Evolutionary conservation across 1,140 invertebrate genomes (phyloP).

Genomic region (Antheraea pernyi): DNA sequence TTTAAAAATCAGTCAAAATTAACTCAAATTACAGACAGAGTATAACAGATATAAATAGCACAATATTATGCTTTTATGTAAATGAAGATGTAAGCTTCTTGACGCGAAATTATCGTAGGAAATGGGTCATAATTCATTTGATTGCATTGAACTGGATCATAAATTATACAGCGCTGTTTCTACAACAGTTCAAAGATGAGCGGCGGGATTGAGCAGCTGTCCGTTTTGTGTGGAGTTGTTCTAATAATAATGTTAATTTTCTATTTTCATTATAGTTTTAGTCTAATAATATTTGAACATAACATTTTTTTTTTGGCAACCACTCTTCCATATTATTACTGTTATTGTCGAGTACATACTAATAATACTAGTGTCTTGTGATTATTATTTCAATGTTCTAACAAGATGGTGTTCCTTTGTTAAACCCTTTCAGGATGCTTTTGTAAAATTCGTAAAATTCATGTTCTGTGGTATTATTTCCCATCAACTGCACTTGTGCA

Average conservation of each 20-base stretch:
- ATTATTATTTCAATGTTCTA: too few relatives aligned
- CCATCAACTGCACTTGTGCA: too few relatives aligned
- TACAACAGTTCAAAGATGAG: slow-evolving; percentile 4
- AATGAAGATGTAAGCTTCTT: slow-evolving; percentile 1
- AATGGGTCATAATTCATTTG: slow-evolving; percentile 2
- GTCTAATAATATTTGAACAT: neutral
- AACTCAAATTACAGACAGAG: neutral
- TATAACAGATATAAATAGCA: neutral
- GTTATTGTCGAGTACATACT: too few relatives aligned
- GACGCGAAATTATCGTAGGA: neutral
- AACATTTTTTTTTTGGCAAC: neutral
- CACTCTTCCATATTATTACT: too few relatives aligned
- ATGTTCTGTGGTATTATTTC: too few relatives aligned
- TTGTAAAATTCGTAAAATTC: too few relatives aligned
- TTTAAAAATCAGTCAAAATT: neutral
- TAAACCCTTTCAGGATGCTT: too few relatives aligned
- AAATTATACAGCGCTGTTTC: slow-evolving; percentile 1
- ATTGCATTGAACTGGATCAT: neutral
- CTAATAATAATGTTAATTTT: neutral
- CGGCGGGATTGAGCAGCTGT: neutral
- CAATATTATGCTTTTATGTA: slow-evolving; percentile 4
- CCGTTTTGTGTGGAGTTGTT: neutral
- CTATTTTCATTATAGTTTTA: neutral
- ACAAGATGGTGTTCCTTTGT: too few relatives aligned
- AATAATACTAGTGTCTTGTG: too few relatives aligned